These are phyloP conservation scores for Leucosticte australis DNA, from an alignment of 2,113 vertebrate species.

Conservation along the genomic window DNA sequence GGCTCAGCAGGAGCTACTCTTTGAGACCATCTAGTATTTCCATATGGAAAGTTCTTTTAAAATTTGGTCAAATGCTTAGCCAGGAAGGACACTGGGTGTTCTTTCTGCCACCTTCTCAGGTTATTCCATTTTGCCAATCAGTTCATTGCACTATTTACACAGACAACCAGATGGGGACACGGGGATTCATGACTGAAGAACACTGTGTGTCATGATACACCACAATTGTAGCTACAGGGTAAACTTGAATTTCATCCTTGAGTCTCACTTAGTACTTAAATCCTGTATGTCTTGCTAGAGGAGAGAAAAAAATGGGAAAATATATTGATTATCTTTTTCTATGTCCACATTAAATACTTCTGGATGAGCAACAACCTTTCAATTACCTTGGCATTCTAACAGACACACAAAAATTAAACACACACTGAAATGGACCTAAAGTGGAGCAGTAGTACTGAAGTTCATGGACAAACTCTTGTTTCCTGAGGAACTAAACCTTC, in stretches of 20 bases:
- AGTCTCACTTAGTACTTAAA: background rate
- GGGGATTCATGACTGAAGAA: background rate
- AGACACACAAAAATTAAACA: background rate
- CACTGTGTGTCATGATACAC: background rate
- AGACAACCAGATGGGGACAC: background rate
- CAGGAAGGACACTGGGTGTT: background rate
- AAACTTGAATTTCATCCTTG: background rate
- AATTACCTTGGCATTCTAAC: background rate
- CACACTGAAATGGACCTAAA: background rate
- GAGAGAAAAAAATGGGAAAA: background rate
- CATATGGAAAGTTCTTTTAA: background rate
- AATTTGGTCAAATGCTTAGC: background rate
- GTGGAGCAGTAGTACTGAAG: background rate
- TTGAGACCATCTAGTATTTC: background rate
- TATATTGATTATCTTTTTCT: background rate
- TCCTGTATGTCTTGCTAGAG: background rate
- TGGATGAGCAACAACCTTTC: background rate
- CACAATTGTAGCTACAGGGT: background rate
- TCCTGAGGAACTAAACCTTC: background rate
- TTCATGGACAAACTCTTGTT: background rate
- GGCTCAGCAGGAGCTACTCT: background rate
- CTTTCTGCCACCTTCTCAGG: background rate
- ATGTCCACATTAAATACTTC: background rate
- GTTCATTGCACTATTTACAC: background rate
- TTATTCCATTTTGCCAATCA: background rate